Evolutionary conservation across 1,140 invertebrate genomes (phyloP).

Genomic region (Chionoecetes opilio): DNA sequence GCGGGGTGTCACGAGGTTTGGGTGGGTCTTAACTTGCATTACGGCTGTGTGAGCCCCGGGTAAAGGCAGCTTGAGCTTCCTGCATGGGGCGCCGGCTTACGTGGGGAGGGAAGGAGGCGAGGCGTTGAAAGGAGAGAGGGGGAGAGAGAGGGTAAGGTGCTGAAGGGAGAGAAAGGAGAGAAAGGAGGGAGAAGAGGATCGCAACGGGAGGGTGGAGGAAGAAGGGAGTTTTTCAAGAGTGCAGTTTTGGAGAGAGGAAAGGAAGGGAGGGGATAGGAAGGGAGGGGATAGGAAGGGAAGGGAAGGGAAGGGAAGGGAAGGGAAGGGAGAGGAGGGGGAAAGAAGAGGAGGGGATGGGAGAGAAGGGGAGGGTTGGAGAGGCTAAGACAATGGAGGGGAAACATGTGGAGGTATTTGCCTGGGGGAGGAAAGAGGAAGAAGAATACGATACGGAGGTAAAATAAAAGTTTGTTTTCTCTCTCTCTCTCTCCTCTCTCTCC

Average conservation of each 20-base stretch:
- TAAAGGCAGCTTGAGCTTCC: background rate
- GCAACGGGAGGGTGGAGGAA: too few relatives aligned
- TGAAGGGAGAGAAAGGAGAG: background rate
- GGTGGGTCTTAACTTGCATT: background rate
- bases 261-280: background rate
- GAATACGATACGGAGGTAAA: background rate
- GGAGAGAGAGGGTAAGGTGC: background rate
- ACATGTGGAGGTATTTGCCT: background rate
- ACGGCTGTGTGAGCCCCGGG: background rate
- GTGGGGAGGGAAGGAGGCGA: background rate
- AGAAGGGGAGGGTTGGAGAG: background rate
- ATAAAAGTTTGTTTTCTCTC: background rate
- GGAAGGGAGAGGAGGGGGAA: too few relatives aligned
- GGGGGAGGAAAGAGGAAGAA: slow-evolving; percentile 1
- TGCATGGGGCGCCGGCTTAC: background rate
- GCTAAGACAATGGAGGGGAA: slow-evolving; percentile 1
- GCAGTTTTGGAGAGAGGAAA: background rate
- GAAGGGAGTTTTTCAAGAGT: background rate
- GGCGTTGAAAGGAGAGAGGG: background rate
- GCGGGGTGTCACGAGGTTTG: too few relatives aligned
- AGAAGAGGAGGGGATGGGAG: too few relatives aligned
- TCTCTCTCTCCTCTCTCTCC: background rate
- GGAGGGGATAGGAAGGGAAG: background rate
- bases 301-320: too few relatives aligned
- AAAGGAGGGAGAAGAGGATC: background rate